Base-by-base conservation (phyloP, 1,140 invertebrate species). In the Caenorhabditis briggsae region DNA sequence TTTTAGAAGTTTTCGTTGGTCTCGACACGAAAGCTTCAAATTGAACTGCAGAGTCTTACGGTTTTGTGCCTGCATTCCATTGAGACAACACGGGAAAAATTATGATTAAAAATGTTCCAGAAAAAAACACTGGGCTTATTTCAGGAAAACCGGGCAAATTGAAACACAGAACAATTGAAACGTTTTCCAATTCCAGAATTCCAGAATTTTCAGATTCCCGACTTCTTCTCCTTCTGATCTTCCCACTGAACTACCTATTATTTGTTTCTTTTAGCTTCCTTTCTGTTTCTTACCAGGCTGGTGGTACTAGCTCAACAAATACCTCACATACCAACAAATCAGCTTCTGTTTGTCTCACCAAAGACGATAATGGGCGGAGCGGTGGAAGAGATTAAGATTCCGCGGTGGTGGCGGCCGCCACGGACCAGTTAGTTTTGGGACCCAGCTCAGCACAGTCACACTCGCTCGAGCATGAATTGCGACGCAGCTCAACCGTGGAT, bases 401-500 rank as follows among this genome's bases (percentile, higher is more conserved):
- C n/a, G n/a, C n/a, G n/a, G n/a, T n/a, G n/a, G n/a, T n/a, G n/a
- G n/a, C n/a, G n/a, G 16, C 43, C 25, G 33, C 43, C 11, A 78
- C 70, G 70, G 70, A 78, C 70, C 70, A 78, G 70, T 78, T 23
- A 78, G 46, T 78, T 43, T 53, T 16, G 2, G 70, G 70, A 78
- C 70, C 70, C 48, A 16, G 20, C 59, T 20, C 8, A 8, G 59
- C 18, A 46, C 70, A 78, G 70, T 78, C 70, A 78, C 70, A 78
- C 70, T 78, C 46, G 46, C 46, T 78, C 46, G 70, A 78, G 70
- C 70, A 78, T 78, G 70, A 78, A 78, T 53, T 78, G 70, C 70
- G 70, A 50, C 46, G n/a, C 70, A n/a, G 70, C 70, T 78, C 70
- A 78, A 78, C 70, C 70, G 70, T 78, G 70, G 70, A 50, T 78